These are phyloP conservation scores for Chironomus striatipennis DNA, from an alignment of 1,140 invertebrate genomes.

Conservation along the genomic window DNA sequence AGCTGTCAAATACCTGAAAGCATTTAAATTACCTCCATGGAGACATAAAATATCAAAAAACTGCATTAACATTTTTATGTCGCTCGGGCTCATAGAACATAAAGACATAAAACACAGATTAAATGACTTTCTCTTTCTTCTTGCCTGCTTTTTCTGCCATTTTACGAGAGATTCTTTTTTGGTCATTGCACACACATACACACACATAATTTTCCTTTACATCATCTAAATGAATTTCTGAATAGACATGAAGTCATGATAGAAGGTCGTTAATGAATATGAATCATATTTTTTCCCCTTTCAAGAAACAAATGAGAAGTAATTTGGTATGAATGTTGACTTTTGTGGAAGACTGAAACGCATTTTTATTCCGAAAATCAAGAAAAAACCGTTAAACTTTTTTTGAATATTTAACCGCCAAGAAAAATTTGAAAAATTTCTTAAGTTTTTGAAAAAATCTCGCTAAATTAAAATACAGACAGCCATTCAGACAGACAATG, in stretches of 20 bases:
- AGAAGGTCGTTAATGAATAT: neutral
- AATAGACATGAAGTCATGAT: neutral
- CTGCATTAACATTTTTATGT: no score
- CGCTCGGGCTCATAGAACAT: neutral
- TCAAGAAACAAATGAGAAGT: no score
- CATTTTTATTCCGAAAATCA: neutral
- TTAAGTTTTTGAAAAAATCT: no score
- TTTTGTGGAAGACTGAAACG: neutral
- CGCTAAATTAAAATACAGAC: no score
- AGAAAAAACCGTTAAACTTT: neutral
- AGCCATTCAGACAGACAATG: no score
- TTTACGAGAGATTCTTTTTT: neutral
- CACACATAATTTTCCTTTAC: neutral
- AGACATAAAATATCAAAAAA: no score
- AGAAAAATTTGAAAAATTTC: no score
- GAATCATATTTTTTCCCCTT: no score
- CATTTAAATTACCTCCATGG: no score
- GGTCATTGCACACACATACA: neutral
- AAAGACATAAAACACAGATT: neutral
- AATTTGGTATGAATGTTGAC: no score
- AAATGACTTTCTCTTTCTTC: conserved; percentile 1
- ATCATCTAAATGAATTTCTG: neutral
- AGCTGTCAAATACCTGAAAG: neutral
- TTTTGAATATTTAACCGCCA: no score
- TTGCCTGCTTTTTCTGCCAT: neutral